Base-by-base conservation (phyloP, 2,113 vertebrate genomes). In the Ceuthmochares aereus region DNA sequence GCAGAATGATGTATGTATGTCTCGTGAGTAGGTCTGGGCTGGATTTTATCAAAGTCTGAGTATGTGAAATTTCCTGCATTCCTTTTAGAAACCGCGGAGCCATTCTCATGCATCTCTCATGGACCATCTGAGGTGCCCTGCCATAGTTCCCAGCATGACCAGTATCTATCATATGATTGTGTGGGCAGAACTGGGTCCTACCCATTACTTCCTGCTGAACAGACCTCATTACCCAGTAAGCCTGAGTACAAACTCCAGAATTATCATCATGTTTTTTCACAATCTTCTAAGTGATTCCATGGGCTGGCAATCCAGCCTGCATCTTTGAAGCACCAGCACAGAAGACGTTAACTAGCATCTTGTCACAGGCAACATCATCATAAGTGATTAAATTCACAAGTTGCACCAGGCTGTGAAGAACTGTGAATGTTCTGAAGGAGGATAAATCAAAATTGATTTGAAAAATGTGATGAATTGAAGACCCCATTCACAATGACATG, bases 121-220 rank as follows among this genome's bases (percentile, higher is more conserved):
- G 27, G 82, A 93, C 62, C 34, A 90, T 29, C 47, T 78, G 79
- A 40, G 40, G 40, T 40, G 40, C 40, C 40, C 40, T 40, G 40
- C 40, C 40, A 12, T 40, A 82, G 47, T 67, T 93, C 68, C 76
- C 60, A 94, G 73, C 55, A 70, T 70, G 77, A 84, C 87, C 90
- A 81, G 76, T 52, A 93, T 62, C 62, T 55, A 63, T 95, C 82
- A 87, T 72, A 63, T 63, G 74, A 66, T 21, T 40, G 37, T 76
- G 66, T 83, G 88, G 82, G 75, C 62, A 76, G 83, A 90, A 92
- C 45, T 85, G 74, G 60, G 91, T 89, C 32, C 42, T 87, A 81
- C 82, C 34, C 78, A 72, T 60, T 67, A 55, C 32, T 54, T 96
- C 68, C 45, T 92, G 68, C 45, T 90, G 72, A 86, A 88, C 91